Conservation (phyloP, 2,797 vertebrate genomes). For the Heteromormyrus szaboi region DNA sequence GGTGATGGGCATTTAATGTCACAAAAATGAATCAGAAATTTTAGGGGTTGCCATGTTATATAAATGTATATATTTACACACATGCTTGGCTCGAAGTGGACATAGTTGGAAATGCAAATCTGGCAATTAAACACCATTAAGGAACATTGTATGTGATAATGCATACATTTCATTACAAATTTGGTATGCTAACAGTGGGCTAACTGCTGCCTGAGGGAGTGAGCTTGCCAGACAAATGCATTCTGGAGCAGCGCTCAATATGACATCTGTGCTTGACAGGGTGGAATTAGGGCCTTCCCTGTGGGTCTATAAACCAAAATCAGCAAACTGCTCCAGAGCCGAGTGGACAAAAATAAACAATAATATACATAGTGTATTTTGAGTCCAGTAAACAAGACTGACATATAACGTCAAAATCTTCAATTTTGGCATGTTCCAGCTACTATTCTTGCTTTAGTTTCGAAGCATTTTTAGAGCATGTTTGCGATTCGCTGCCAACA, state of each 20-base stretch:
- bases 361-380: background rate
- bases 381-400: background rate
- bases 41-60: background rate
- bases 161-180: background rate
- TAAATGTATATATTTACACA: background rate
- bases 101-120: background rate
- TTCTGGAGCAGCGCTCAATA: background rate
- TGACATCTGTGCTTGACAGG: background rate
- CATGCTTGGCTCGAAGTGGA: background rate
- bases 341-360: background rate
- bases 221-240: background rate
- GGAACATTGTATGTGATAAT: background rate
- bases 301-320: background rate
- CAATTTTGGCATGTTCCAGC: background rate
- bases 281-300: background rate
- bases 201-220: background rate
- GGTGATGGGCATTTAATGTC: conserved; percentile 14
- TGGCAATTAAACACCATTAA: background rate
- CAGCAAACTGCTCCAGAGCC: background rate
- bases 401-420: background rate
- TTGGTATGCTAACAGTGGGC: background rate
- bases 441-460: background rate
- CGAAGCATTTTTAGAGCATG: background rate
- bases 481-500: background rate
- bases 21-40: background rate